A percentile compares a stretch with the other conserved stretches of the same genome.
These are phyloP conservation scores for Setophaga coronata DNA, from an alignment of 2,113 vertebrate species.

Conservation along the genomic window DNA sequence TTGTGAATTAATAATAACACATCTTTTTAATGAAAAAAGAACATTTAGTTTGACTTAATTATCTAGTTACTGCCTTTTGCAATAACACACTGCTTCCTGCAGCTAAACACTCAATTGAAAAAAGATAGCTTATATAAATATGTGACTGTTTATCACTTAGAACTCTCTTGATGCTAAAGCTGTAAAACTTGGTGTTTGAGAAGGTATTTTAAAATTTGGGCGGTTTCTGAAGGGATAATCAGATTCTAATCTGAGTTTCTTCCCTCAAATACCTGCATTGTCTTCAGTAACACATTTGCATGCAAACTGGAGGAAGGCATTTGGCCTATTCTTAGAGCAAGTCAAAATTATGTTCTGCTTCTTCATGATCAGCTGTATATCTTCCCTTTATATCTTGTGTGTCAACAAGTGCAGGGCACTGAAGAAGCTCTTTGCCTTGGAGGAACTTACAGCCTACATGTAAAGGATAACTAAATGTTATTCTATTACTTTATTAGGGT, in stretches of 20 bases:
- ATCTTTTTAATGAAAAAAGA: not conserved
- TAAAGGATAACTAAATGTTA: not conserved
- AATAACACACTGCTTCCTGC: not conserved
- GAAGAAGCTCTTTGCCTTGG: not conserved
- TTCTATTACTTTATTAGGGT: not conserved
- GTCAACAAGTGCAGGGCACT: not conserved
- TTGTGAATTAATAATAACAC: not conserved
- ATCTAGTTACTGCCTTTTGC: not conserved
- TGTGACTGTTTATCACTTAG: not conserved
- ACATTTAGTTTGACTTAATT: not conserved
- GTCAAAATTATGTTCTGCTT: not conserved
- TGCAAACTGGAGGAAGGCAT: conserved; percentile 15
- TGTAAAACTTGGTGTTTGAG: not conserved
- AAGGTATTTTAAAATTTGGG: not conserved
- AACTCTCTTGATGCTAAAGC: not conserved
- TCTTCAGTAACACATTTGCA: conserved; percentile 28
- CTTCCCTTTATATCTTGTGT: not conserved
- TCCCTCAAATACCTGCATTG: not conserved
- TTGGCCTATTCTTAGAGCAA: conserved; percentile 43
- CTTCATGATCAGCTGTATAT: not conserved
- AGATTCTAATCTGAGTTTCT: not conserved
- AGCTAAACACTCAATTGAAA: not conserved
- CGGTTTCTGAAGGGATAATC: not conserved
- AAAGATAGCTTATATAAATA: not conserved
- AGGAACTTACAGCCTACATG: not conserved